Percentiles rank a stretch among this genome's conserved stretches.
Evolutionary conservation across 2,888 invertebrate genomes (phyloP).

Genomic region (Plebejus anna): DNA sequence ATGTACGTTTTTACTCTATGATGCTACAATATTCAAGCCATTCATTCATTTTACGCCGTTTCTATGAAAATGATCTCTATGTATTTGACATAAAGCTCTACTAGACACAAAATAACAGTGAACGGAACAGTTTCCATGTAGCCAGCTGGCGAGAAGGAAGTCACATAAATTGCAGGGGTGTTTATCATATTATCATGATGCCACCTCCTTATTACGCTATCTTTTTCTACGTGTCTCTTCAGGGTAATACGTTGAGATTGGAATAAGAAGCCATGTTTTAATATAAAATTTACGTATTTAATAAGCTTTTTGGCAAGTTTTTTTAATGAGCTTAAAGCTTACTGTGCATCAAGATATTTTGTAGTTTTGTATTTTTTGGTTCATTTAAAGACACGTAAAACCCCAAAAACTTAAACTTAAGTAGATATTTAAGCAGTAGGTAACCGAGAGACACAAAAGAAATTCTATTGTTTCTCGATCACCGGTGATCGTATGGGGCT

Average conservation of each 20-base stretch:
- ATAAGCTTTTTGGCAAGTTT: too few species aligned
- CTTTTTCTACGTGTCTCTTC: background rate
- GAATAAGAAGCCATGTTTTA: background rate
- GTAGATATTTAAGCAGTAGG: too few species aligned
- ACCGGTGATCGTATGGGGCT: too few species aligned
- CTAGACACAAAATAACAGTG: background rate
- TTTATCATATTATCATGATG: slow-evolving; percentile 3
- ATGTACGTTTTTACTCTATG: background rate
- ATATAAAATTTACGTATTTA: too few species aligned
- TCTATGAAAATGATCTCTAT: background rate
- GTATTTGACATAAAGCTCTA: background rate
- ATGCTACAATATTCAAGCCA: background rate
- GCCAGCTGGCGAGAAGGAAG: background rate
- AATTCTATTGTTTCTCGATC: too few species aligned
- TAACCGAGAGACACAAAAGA: too few species aligned
- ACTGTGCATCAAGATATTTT: too few species aligned
- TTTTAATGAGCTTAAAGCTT: too few species aligned
- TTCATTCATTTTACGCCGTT: background rate
- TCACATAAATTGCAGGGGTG: slow-evolving; percentile 11
- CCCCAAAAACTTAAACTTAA: too few species aligned
- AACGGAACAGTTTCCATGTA: slow-evolving; percentile 1
- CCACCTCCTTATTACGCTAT: background rate
- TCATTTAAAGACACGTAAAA: too few species aligned
- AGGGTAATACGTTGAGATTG: background rate
- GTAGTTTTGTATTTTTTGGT: too few species aligned